A percentile compares a stretch with the other conserved stretches of the same genome.
These are phyloP conservation scores for Parotocinclus haroldoi DNA, from an alignment of 2,797 vertebrate species.

Conservation along the genomic window DNA sequence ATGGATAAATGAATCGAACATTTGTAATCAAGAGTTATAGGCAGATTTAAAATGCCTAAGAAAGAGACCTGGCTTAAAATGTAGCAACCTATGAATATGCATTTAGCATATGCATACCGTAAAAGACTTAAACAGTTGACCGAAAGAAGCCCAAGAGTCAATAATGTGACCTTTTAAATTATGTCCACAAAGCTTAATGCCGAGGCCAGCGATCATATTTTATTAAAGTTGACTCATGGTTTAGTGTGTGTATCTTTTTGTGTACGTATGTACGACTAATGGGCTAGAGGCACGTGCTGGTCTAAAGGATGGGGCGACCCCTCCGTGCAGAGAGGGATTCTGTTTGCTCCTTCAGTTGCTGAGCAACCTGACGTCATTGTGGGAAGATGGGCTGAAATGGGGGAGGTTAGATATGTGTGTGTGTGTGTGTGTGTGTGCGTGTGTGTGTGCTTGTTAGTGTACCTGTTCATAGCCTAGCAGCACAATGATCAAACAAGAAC, in stretches of 20 bases:
- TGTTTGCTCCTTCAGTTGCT: slow-evolving; percentile 72
- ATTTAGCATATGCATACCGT: too few relatives aligned
- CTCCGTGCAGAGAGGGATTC: slow-evolving; percentile 68
- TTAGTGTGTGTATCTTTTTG: slow-evolving; percentile 10
- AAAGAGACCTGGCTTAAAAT: too few relatives aligned
- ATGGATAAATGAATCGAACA: too few relatives aligned
- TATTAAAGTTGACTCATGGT: slow-evolving; percentile 15
- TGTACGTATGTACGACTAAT: slow-evolving; percentile 29
- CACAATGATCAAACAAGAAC: slow-evolving; percentile 12
- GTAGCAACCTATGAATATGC: too few relatives aligned
- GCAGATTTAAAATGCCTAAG: too few relatives aligned
- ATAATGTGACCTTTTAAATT: too few relatives aligned
- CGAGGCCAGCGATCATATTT: slow-evolving; percentile 19
- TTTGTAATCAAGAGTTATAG: too few relatives aligned
- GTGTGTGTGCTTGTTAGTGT: slow-evolving; percentile 21
- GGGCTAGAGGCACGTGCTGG: slow-evolving; percentile 48
- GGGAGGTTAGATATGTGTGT: slow-evolving; percentile 24
- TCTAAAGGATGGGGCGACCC: slow-evolving; percentile 62
- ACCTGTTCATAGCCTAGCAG: slow-evolving; percentile 11
- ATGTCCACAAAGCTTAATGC: background rate
- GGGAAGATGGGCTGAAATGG: slow-evolving; percentile 50
- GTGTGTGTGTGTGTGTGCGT: slow-evolving; percentile 21
- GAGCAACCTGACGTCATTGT: slow-evolving; percentile 70
- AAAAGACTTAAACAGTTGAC: too few relatives aligned
- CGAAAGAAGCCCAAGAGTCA: too few relatives aligned